phyloP scores from a whole-genome alignment of 2,888 invertebrate species.

The Calliopum simillimum region DNA sequence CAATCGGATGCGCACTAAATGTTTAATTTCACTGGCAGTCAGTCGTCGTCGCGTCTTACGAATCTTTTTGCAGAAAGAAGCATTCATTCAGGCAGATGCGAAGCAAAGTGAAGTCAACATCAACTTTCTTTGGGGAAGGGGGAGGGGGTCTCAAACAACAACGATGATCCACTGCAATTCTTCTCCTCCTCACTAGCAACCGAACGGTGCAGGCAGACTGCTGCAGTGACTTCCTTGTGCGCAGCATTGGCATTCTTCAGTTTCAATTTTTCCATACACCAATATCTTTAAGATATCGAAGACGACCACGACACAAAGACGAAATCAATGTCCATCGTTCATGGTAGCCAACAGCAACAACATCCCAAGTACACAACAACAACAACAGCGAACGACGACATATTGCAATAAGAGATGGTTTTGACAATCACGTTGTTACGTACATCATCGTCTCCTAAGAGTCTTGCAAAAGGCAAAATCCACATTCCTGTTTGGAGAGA shows the following conservation, averaged over 20 bases:
- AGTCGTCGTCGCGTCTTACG: slow-evolving; percentile 28
- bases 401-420: too few relatives aligned
- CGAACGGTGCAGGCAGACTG: not conserved
- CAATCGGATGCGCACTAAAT: slow-evolving; percentile 68
- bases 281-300: slow-evolving; percentile 10
- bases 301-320: not conserved
- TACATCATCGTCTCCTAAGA: too few relatives aligned
- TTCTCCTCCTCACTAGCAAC: not conserved
- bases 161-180: not conserved
- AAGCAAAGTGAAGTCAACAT: slow-evolving; percentile 31
- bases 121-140: slow-evolving; percentile 37
- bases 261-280: not conserved
- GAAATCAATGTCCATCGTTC: slow-evolving; percentile 11
- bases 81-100: slow-evolving; percentile 43
- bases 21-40: slow-evolving; percentile 44
- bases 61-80: slow-evolving; percentile 13
- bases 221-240: slow-evolving; percentile 1
- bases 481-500: too few relatives aligned
- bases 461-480: too few relatives aligned
- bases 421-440: too few relatives aligned
- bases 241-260: not conserved
- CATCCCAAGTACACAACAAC: not conserved
- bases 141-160: slow-evolving; percentile 13
- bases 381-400: too few relatives aligned
- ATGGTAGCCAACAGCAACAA: not conserved